Conservation (phyloP, 2,797 vertebrate genomes). For the Pyrocephalus nanus region DNA sequence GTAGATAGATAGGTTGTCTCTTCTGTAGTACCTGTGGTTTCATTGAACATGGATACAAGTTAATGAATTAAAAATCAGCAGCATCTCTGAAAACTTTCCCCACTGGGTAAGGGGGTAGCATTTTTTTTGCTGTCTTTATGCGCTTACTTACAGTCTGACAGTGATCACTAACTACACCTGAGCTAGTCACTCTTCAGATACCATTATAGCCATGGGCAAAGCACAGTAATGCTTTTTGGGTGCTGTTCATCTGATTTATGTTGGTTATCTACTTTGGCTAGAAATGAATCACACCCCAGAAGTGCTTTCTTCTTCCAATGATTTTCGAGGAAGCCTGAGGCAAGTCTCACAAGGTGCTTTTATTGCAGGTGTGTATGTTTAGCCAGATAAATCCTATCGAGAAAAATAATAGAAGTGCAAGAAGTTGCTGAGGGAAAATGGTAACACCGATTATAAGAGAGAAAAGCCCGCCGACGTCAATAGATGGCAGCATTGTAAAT, state of each 20-base stretch:
- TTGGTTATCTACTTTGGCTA: not conserved
- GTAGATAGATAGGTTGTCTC: not conserved
- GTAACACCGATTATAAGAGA: too few species aligned
- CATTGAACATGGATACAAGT: not conserved
- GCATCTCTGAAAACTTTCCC: not conserved
- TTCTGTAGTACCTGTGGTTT: not conserved
- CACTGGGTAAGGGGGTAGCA: fast-evolving
- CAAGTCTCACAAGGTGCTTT: not conserved
- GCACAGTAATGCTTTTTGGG: not conserved
- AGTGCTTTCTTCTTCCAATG: not conserved
- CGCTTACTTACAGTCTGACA: not conserved
- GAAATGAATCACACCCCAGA: not conserved
- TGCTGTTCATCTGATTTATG: not conserved
- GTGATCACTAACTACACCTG: not conserved
- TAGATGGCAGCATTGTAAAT: conserved; percentile 62
- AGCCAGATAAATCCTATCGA: not conserved
- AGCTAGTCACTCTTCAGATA: not conserved
- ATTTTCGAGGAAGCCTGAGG: not conserved
- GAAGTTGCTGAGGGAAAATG: not conserved
- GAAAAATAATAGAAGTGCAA: not conserved
- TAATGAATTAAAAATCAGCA: not conserved
- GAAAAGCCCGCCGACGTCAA: not conserved
- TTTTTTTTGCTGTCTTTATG: not conserved
- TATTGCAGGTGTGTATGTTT: not conserved
- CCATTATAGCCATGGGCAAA: not conserved